Percentiles rank a stretch among this genome's conserved stretches.
phyloP scores from a whole-genome alignment of 2,113 vertebrate species.

The Urocitellus parryii region DNA sequence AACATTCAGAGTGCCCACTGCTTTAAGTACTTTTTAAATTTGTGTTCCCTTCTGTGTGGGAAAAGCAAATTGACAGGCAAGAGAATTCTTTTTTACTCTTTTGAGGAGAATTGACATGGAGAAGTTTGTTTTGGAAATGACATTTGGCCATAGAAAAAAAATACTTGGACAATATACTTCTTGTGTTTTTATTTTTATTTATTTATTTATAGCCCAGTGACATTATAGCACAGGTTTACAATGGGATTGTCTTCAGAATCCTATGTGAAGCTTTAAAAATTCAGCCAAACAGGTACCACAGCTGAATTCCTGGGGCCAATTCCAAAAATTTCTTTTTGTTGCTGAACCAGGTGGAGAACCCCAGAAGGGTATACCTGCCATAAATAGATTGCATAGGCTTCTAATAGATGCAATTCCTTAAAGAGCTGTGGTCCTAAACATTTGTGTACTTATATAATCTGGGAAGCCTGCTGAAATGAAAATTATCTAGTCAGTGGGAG shows the following conservation, averaged over 20 bases:
- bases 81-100: constrained; percentile 29
- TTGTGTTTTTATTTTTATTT: neutral
- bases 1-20: constrained; percentile 15
- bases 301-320: neutral
- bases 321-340: neutral
- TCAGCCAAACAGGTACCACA: neutral
- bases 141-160: constrained; percentile 30
- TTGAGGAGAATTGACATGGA: constrained; percentile 3
- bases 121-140: constrained; percentile 42
- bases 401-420: neutral
- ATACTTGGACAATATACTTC: neutral
- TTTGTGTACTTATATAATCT: neutral
- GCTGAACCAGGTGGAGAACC: neutral
- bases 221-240: neutral
- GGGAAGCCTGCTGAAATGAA: constrained; percentile 28
- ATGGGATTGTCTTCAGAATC: no score
- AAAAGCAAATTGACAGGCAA: constrained; percentile 49
- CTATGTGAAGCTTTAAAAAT: neutral
- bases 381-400: neutral
- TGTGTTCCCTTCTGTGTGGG: constrained; percentile 38
- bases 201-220: neutral
- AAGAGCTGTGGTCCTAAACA: neutral
- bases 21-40: constrained; percentile 53
- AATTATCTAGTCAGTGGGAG: neutral
- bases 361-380: neutral